Percentiles rank a stretch among this genome's conserved stretches.
Conservation (phyloP, 2,113 vertebrate species). For the Mus musculus region GRCm39 chr1:138842501-138843000, state of each 20-base stretch:
- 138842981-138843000: no score
- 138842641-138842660: neutral
- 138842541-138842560: neutral
- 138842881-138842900: neutral
- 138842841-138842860: neutral
- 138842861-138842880: neutral
- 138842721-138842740: neutral
- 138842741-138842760: neutral
- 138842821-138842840: neutral
- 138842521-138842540: neutral
- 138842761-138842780: neutral
- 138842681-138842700: neutral
- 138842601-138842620: neutral
- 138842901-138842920: no score
- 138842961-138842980: slow-evolving; percentile 55
- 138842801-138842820: slow-evolving; percentile 11
- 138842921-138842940: neutral
- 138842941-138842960: neutral
- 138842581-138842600: neutral
- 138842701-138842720: neutral
- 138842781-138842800: neutral
- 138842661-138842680: neutral
- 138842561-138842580: rapidly evolving
- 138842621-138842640: neutral
- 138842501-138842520: neutral